Evolutionary conservation across 2,888 invertebrate genomes (phyloP), one percentile per base, ranked within the genome.

Genomic region (Lamellibrachia columna): DNA sequence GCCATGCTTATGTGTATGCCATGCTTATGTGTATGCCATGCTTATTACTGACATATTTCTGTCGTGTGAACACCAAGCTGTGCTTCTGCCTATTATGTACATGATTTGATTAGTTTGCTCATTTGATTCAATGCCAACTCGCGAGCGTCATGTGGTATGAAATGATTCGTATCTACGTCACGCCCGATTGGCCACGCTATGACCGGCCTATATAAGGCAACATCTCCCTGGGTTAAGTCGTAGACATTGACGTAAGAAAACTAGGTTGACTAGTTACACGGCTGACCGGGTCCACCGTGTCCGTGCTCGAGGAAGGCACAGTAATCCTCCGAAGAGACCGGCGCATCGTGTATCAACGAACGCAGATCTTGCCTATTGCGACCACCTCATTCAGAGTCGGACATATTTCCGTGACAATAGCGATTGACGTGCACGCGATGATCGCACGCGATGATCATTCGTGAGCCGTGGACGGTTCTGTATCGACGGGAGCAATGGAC

Each of bases 131-230:
- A 6, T 75, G 75, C 75, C 75, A 75, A 75, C 22, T 75, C 75
- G 22, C 22, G 75, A 75, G 75, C 75, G 75, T 75, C 75, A 75
- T 75, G 75, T 75, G 22, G 75, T 75, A 75, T 22, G 75, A 15
- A 75, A 75, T 75, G 75, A 75, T 22, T 75, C 75, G 75, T 75
- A 75, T 75, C 75, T 75, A 75, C 75, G 75, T 75, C 75, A 75
- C 22, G 75, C 75, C 6, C 75, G 75, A 75, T 75, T 75, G 75
- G n/a, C 6, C 22, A n/a, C n/a, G 4, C 75, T 22, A 22, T 15
- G 75, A 75, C 75, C 75, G 15, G 4, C 75, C 8, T 22, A 75
- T 75, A 75, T 75, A 75, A 75, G 22, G 3, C 75, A 22, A 75
- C 75, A 75, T 75, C 15, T 75, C 75, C 75, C n/a, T 75, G 75